Base-by-base conservation (phyloP, 2,888 invertebrate species). In the Saturnia japonica region DNA sequence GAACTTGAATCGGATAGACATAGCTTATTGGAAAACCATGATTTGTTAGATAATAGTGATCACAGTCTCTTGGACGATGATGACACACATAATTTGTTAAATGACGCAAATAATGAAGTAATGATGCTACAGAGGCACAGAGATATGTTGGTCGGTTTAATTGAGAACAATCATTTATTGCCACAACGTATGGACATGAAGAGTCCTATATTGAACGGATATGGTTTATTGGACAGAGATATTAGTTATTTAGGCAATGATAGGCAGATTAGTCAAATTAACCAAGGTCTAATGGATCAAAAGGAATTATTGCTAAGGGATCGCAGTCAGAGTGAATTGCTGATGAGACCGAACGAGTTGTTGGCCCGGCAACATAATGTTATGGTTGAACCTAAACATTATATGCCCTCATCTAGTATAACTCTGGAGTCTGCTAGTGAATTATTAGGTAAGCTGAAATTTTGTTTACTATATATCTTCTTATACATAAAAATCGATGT, bases 1-100 rank as follows among this genome's bases (percentile, higher is more conserved):
- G 94, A 94, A 76, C 74, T 93, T 70, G 93, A 93, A 83, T 93
- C 93, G n/a, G 94, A 94, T 72, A 87, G 94, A 80, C 94, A 94
- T 80, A 93, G 92, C 76, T 78, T 94, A 71, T 78, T 94, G 77
- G 94, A 94, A 72, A 93, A 90, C 75, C 93, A 94, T 77, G 92
- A 93, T 74, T 75, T 94, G 70, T 80, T 94, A 80, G 93, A 94
- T 69, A 92, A 85, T 81, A 93, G 91, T 70, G 93, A 94, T 73
- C 94, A 93, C 86, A 90, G 90, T 62, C 75, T 94, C 14, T 72
- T 94, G 62, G 94, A 94, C 34, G 93, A 93, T 71, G 93, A 94
- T 69, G 86, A 84, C 74, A 88, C 90, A 71, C 93, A 94, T 79
- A 89, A 86, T 68, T 78, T 93, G n/a, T 77, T 93, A 1, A 86